Evolutionary conservation across 2,888 invertebrate genomes (phyloP), one percentile per base, ranked within the genome.

Genomic region (Mesorhabditis spiculigera): DNA sequence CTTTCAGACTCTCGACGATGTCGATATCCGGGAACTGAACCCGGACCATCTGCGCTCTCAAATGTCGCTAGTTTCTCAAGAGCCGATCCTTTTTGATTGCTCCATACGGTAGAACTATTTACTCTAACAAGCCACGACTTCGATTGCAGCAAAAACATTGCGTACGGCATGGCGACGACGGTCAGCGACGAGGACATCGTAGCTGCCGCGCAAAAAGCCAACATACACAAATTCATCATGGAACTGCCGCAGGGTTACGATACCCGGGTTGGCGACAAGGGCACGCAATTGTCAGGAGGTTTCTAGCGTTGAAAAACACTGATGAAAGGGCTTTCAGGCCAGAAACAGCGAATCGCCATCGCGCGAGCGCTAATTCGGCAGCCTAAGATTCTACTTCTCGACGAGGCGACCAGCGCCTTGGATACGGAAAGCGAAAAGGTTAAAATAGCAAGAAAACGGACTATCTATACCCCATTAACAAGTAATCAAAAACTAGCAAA

Each of bases 1-100:
- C 65, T 71, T 70, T 69, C 63, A 80, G 71, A 64, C 76, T 42
- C 77, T 87, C 44, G 87, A 87, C 73, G 81, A 80, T 5, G 64
- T 79, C 6, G 84, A 86, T 13, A 82, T 87, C 44, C 69, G 72
- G 42, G 73, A 75, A 5, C 63, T 83, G 66, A 82, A 81, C 63
- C 84, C 93, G 41, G 84, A 89, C 0, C 91, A 90, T 68, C 86
- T 92, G 6, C 89, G 95, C 71, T 89, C 90, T 63, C 91, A 93
- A 76, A 90, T 95, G 72, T 94, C 94, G 4, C 91, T 95, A 73
- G 94, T 95, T 0, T 92, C 93, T 2, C 95, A 95, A 87, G 95
- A 95, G 84, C 95, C 95, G 0, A 91, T 92, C 2, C 89, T 88
- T 45, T 87, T 87, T 81, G 87, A 87, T 43, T 78, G 86, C 65